A percentile compares a stretch with the other conserved stretches of the same genome.
Evolutionary conservation across 2,888 invertebrate genomes (phyloP).

Genomic region (Lithophane ornitopus): DNA sequence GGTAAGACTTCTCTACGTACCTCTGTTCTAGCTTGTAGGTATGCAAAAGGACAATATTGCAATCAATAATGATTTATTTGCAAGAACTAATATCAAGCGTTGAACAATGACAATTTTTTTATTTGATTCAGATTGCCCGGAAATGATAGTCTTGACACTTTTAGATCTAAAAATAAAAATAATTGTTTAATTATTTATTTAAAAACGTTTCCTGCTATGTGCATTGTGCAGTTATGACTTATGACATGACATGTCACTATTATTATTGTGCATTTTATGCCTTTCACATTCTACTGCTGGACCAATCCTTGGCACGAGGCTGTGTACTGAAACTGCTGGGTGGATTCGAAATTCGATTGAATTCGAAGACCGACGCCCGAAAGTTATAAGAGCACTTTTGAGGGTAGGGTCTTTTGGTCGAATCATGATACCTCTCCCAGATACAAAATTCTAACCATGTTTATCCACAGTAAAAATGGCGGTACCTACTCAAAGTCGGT

Average conservation of each 20-base stretch:
- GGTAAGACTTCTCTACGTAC: slow-evolving; percentile 41
- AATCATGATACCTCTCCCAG: not conserved
- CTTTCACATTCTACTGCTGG: slow-evolving; percentile 32
- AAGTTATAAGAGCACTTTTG: not conserved
- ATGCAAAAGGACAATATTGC: slow-evolving; percentile 23
- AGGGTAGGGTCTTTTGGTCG: not conserved
- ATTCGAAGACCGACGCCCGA: not conserved
- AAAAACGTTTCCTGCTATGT: slow-evolving; percentile 42
- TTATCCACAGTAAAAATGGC: not conserved
- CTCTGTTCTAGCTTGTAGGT: slow-evolving; percentile 1
- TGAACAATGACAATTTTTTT: slow-evolving; percentile 25
- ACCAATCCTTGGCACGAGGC: not conserved
- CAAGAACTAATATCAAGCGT: slow-evolving; percentile 2
- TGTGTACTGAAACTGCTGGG: not conserved
- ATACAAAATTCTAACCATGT: not conserved
- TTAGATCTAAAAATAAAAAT: slow-evolving; percentile 39
- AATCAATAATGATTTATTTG: slow-evolving; percentile 9
- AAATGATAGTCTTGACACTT: slow-evolving; percentile 34
- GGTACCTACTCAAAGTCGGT: not conserved
- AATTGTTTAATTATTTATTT: slow-evolving; percentile 9
- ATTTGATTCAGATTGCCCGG: slow-evolving; percentile 9
- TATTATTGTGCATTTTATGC: not conserved
- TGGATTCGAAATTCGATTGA: too few species aligned
- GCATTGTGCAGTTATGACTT: too few species aligned
- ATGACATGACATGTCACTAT: not conserved